Evolutionary conservation across 2,888 invertebrate species (phyloP).

Genomic region (Diabrotica balteata): DNA sequence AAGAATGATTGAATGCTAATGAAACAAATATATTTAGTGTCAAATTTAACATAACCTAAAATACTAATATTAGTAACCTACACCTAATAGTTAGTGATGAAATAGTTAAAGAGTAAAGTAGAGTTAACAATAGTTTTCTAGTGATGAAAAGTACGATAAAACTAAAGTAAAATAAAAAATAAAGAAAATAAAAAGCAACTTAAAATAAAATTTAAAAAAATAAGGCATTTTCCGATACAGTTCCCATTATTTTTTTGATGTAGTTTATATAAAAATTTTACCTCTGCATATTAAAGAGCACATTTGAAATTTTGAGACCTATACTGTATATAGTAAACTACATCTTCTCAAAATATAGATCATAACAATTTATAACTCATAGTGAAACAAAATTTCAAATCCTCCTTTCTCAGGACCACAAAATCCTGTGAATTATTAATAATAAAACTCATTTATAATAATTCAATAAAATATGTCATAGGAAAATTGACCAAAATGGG

Average conservation of each 20-base stretch:
- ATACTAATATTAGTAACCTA: constrained; percentile 22
- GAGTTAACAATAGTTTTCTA: constrained; percentile 5
- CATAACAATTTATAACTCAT: too few species aligned
- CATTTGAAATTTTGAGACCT: too few species aligned
- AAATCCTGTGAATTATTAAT: constrained; percentile 9
- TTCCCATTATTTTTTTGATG: constrained; percentile 24
- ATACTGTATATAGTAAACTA: too few species aligned
- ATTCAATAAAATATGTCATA: constrained; percentile 30
- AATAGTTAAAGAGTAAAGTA: constrained; percentile 11
- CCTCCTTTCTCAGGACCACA: too few species aligned
- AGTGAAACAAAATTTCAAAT: too few species aligned
- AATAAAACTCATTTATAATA: constrained; percentile 10
- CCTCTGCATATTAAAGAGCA: too few species aligned
- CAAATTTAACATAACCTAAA: constrained; percentile 20
- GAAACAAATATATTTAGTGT: constrained; percentile 23
- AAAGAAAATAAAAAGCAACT: constrained; percentile 19
- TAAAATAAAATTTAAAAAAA: constrained; percentile 20
- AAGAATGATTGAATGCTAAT: constrained; percentile 27
- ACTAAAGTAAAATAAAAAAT: constrained; percentile 10
- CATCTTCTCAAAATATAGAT: too few species aligned
- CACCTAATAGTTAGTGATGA: constrained; percentile 5
- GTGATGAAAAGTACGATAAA: constrained; percentile 8
- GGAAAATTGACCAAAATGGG: constrained; percentile 31
- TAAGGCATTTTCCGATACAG: constrained; percentile 31
- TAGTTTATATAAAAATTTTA: background rate